Conservation (phyloP, 2,113 vertebrate species). For the Eurystomus gularis region DNA sequence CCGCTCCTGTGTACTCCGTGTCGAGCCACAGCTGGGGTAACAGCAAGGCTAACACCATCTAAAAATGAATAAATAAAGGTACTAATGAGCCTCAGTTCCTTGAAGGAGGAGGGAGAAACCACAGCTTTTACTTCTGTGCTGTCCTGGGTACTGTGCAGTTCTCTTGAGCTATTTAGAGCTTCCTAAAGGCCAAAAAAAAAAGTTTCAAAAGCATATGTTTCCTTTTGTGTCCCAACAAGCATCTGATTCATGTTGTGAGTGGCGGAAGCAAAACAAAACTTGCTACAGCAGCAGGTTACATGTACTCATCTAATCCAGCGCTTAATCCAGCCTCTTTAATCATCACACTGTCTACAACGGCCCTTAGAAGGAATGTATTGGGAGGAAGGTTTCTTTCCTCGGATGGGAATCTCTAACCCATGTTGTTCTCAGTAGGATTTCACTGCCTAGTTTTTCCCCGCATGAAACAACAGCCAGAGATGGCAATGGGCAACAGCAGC, state of each 20-base stretch:
- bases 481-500: neutral
- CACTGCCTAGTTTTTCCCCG: neutral
- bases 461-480: neutral
- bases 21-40: neutral
- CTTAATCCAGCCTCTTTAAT: neutral
- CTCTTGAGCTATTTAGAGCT: neutral
- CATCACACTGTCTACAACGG: neutral
- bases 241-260: neutral
- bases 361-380: neutral
- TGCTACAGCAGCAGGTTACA: neutral
- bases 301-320: neutral
- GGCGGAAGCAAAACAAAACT: neutral
- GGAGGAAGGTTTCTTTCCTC: neutral
- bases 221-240: neutral
- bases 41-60: neutral
- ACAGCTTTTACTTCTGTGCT: neutral
- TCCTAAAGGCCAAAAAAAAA: neutral
- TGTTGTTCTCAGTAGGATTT: neutral
- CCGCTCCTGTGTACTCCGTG: neutral
- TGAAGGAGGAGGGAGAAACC: neutral
- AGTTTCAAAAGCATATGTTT: neutral
- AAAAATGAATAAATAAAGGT: neutral
- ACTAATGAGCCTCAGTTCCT: neutral
- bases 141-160: neutral
- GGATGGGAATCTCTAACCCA: neutral